Percentiles rank a stretch among this genome's conserved stretches.
These are phyloP conservation scores for Clepsis dumicolana DNA, from an alignment of 2,888 invertebrate genomes.

Conservation along the genomic window DNA sequence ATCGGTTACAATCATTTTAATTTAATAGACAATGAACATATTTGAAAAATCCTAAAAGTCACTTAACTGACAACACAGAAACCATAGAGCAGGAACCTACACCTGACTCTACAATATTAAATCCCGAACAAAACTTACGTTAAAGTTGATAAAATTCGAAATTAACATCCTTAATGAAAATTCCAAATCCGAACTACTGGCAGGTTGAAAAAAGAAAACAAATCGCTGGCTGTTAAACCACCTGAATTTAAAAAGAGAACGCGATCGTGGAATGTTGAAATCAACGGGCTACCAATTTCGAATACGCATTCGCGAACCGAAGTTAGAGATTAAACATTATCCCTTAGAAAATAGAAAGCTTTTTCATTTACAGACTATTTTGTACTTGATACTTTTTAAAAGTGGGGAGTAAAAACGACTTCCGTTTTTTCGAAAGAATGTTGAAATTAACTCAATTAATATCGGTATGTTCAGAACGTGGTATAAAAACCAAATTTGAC, in stretches of 20 bases:
- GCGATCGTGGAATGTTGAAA: conserved; percentile 76
- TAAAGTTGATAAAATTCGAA: conserved; percentile 4
- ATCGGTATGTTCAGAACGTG: conserved; percentile 21
- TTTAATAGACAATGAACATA: too few species aligned
- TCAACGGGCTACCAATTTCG: conserved; percentile 76
- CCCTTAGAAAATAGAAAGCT: conserved; percentile 53
- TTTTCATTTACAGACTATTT: conserved; percentile 49
- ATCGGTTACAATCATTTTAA: too few species aligned
- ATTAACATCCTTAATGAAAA: conserved; percentile 45
- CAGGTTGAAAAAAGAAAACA: conserved; percentile 65
- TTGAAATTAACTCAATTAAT: conserved; percentile 37
- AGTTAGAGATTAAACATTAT: conserved; percentile 62
- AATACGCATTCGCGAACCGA: conserved; percentile 64
- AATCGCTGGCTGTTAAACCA: conserved; percentile 76
- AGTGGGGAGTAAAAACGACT: conserved; percentile 49
- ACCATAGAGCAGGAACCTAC: background rate
- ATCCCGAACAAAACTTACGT: background rate
- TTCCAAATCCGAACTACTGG: conserved; percentile 53
- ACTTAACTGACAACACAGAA: conserved; percentile 22
- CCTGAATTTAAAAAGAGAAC: conserved; percentile 78
- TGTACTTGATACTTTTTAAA: conserved; percentile 47
- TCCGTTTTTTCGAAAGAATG: conserved; percentile 56
- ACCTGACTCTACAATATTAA: background rate
- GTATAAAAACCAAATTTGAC: conserved; percentile 9
- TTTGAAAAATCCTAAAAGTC: conserved; percentile 5